Percentiles rank a stretch among this genome's conserved stretches.
phyloP scores from a whole-genome alignment of 2,797 vertebrate genomes.

The Neoniphon sammara region DNA sequence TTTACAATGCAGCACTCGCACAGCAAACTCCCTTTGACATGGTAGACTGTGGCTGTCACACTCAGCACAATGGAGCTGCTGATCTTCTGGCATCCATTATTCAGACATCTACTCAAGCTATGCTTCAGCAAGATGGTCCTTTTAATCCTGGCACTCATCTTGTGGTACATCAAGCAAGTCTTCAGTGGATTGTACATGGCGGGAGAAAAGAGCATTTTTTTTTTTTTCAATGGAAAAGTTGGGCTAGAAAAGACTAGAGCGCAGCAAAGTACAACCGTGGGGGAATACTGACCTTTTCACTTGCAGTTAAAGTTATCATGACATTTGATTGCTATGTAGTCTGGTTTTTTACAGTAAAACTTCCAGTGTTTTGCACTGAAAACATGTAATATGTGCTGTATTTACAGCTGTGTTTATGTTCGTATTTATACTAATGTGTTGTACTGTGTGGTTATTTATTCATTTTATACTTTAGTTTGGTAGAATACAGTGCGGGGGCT shows the following conservation, averaged over 20 bases:
- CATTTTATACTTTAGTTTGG: constrained; percentile 3
- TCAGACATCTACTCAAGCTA: constrained; percentile 23
- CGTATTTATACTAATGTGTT: background rate
- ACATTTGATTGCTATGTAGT: background rate
- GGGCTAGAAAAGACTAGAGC: background rate
- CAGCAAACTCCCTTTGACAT: constrained; percentile 25
- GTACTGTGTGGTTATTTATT: background rate
- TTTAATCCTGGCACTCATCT: constrained; percentile 5
- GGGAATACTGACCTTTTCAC: background rate
- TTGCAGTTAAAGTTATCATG: background rate
- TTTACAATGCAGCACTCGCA: constrained; percentile 7
- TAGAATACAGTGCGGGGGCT: background rate
- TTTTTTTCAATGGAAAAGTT: too few relatives aligned
- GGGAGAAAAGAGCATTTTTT: background rate
- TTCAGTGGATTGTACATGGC: background rate
- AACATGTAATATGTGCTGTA: too few relatives aligned
- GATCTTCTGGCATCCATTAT: constrained; percentile 27
- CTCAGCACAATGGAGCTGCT: constrained; percentile 28
- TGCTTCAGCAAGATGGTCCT: background rate
- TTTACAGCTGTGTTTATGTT: background rate
- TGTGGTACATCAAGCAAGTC: background rate
- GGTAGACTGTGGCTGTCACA: constrained; percentile 12
- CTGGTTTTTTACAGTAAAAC: background rate
- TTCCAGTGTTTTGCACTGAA: too few relatives aligned
- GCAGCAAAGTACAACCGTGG: background rate